phyloP scores from a whole-genome alignment of 1,140 invertebrate species.

The Drosophila hydei region DNA sequence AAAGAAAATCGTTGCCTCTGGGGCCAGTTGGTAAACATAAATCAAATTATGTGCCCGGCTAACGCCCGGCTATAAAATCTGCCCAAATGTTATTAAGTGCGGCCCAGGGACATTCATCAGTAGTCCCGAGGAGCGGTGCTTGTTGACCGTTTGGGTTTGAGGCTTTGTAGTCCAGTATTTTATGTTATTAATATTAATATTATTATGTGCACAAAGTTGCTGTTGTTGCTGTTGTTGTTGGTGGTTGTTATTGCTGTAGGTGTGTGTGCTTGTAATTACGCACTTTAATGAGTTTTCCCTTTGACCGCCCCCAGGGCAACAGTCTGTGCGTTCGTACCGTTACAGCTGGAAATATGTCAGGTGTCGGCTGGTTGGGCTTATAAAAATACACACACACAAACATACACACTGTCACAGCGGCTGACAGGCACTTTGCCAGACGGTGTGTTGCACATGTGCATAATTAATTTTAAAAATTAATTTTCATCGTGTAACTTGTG shows the following conservation, averaged over 20 bases:
- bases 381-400: conserved; percentile 16
- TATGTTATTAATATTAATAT: conserved; percentile 81
- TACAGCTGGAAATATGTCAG: conserved; percentile 45
- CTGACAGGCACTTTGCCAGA: conserved; percentile 8
- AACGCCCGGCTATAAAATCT: conserved; percentile 41
- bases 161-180: conserved; percentile 58
- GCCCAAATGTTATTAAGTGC: conserved; percentile 72
- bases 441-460: conserved; percentile 63
- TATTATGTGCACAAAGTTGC: conserved; percentile 64
- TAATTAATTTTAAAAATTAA: conserved; percentile 78
- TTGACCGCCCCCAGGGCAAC: conserved; percentile 39
- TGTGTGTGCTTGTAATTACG: conserved; percentile 71
- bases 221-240: conserved; percentile 14
- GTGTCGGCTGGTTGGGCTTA: conserved; percentile 29
- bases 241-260: conserved; percentile 11
- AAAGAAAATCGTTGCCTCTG: conserved; percentile 18
- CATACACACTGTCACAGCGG: conserved; percentile 2
- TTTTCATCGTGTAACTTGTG: conserved; percentile 29
- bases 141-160: conserved; percentile 57
- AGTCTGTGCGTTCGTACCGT: conserved; percentile 12
- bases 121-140: conserved; percentile 17
- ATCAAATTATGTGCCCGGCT: conserved; percentile 66
- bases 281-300: conserved; percentile 80
- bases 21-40: conserved; percentile 52
- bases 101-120: conserved; percentile 64